A percentile compares a stretch with the other conserved stretches of the same genome.
Conservation (phyloP, 2,797 vertebrate species). For the Muscicapa comitata region DNA sequence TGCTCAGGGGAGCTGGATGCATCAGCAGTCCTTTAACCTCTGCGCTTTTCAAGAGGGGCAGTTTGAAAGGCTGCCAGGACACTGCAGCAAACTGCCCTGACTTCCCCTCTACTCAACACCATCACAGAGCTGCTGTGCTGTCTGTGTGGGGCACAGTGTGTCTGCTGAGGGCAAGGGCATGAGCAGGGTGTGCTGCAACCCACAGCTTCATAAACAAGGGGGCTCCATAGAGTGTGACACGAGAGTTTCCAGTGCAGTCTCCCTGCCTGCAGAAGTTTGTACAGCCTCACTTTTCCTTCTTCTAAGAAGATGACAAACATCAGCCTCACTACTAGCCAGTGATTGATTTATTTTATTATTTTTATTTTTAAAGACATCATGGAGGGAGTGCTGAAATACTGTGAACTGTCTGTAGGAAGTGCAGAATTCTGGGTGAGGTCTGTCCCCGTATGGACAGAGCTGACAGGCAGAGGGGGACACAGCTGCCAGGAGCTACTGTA, state of each 20-base stretch:
- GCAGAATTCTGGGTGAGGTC: neutral
- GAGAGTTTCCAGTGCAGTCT: neutral
- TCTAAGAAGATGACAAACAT: conserved; percentile 46
- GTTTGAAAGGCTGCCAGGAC: conserved; percentile 24
- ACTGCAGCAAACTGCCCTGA: neutral
- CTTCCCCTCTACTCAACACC: neutral
- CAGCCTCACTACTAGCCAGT: conserved; percentile 17
- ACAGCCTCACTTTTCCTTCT: neutral
- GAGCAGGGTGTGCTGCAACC: neutral
- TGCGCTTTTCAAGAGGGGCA: neutral
- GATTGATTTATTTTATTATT: neutral
- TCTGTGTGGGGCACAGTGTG: neutral
- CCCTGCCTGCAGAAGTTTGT: neutral
- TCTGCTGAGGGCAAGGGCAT: neutral
- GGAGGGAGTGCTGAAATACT: neutral
- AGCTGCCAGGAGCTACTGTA: neutral
- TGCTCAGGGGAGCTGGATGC: neutral
- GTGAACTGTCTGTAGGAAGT: conserved; percentile 9
- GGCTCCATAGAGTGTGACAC: neutral
- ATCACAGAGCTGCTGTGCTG: neutral
- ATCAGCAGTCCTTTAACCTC: conserved; percentile 14
- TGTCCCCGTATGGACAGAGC: neutral
- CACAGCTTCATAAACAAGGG: neutral
- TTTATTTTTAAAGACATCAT: neutral
- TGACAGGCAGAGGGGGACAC: neutral